A percentile compares a stretch with the other conserved stretches of the same genome.
These are phyloP conservation scores for Zygogramma bicolorata DNA, from an alignment of 2,888 invertebrate genomes.

Conservation along the genomic window DNA sequence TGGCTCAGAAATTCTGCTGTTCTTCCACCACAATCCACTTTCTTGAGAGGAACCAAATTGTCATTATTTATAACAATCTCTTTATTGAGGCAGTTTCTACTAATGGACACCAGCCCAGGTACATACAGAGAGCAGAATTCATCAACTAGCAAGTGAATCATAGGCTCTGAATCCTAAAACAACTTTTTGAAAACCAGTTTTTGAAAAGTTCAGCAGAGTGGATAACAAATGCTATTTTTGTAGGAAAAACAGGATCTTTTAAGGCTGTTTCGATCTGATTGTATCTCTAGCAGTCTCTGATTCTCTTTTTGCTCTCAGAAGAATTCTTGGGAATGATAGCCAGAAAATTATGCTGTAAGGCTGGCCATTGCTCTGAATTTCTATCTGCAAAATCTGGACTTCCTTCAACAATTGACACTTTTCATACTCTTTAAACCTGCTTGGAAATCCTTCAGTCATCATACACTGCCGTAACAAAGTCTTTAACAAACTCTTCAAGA, in stretches of 20 bases:
- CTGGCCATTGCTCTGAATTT: background rate
- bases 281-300: background rate
- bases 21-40: background rate
- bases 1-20: background rate
- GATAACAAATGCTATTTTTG: background rate
- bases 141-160: background rate
- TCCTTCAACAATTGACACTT: background rate
- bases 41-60: background rate
- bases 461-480: background rate
- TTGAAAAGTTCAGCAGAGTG: background rate
- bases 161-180: background rate
- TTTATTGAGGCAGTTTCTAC: background rate
- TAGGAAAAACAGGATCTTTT: background rate
- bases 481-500: background rate
- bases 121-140: background rate
- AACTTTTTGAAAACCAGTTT: background rate
- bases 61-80: background rate
- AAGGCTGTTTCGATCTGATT: background rate
- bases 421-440: background rate
- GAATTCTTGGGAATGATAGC: background rate
- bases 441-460: background rate
- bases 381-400: background rate
- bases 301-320: background rate
- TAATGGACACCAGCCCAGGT: background rate
- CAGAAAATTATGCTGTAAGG: background rate